Base-by-base conservation (phyloP, 2,797 vertebrate genomes). In the Acipenser oxyrinchus region DNA sequence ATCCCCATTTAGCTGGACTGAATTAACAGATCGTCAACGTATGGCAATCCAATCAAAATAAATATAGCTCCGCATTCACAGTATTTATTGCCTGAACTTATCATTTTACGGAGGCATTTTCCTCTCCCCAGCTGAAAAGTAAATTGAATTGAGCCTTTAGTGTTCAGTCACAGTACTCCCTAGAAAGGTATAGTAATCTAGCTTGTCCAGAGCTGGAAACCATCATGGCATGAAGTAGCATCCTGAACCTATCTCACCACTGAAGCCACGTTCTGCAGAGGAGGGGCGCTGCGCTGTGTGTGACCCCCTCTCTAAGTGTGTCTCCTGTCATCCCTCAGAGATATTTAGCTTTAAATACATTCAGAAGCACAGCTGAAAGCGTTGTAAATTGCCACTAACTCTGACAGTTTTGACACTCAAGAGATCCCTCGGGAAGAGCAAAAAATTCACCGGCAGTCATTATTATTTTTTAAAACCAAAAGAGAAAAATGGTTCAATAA, bases 371-470 rank as follows among this genome's bases (percentile, higher is more conserved):
- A 49, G 9, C 9, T 12, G 10, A 61, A 60, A 66, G 49, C 60
- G 6, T 23, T 51, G 66, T 50, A 18, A 13, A 49, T 15, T 67
- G 49, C 58, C 50, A 18, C 13, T 57, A 1, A 8, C 23, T 51
- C 52, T 70, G 69, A 64, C 69, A 67, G 49, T 18, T 62, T 50
- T 67, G 69, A 66, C 66, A 64, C 23, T 15, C 2, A 37, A 15
- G 48, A 15, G 6, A 52, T 67, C 66, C 66, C 15, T 1, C 57
- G 66, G 58, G 66, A 11, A 13, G 10, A 6, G 66, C 51, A 48
- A 59, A 58, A 55, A 59, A 71, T 62, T 6, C 52, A 23, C 62
- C 68, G 66, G 53, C 66, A 68, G 66, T 63, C 58, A 49, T 10
- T 55, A 3, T 55, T 55, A 10, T 55, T n/a, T 55, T 55, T 65